Base-by-base conservation (phyloP, 2,113 vertebrate species). In the Chlamydotis undulata region DNA sequence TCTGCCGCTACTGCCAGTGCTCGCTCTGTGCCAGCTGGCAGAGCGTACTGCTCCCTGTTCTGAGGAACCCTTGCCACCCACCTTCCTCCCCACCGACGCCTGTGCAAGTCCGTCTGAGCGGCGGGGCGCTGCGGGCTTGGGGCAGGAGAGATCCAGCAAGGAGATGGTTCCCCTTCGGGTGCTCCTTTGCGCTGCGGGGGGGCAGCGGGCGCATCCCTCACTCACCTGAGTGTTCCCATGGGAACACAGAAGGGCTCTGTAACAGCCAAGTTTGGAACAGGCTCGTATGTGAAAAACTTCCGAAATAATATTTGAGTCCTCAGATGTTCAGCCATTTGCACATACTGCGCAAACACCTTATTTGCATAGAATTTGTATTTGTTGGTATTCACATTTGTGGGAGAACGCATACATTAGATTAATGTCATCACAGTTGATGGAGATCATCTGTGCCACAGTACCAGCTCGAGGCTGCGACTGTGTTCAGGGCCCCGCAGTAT, bases 301-400 rank as follows among this genome's bases (percentile, higher is more conserved):
- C 65, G 90, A 86, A 90, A 28, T 84, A 92, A 96, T 96, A 92
- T 91, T 86, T 87, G 83, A 96, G 77, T 87, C 80, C 89, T 96
- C 89, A 91, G 94, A 96, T 96, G 96, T 92, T 97, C 92, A 94
- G 56, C 80, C 80, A 61, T 94, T 94, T 93, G 95, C 83, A 91
- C 90, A 93, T 86, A 60, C 92, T 93, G 94, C 0, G 1, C 0
- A 6, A 84, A 18, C 0, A 53, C 83, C 93, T 86, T 57, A 97
- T 97, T 97, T 96, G 95, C 94, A 94, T 93, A 56, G 94, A 33
- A 96, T 94, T 95, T 96, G 88, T 96, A 87, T 95, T 95, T 95
- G 93, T 96, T 95, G 94, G 76, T 93, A 87, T 84, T 95, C 92
- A 94, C 92, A 89, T 96, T 92, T 1, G 22, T 82, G 87, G 86